Evolutionary conservation across 2,113 vertebrate species (phyloP).

Genomic region (Microcebus griseorufus): DNA sequence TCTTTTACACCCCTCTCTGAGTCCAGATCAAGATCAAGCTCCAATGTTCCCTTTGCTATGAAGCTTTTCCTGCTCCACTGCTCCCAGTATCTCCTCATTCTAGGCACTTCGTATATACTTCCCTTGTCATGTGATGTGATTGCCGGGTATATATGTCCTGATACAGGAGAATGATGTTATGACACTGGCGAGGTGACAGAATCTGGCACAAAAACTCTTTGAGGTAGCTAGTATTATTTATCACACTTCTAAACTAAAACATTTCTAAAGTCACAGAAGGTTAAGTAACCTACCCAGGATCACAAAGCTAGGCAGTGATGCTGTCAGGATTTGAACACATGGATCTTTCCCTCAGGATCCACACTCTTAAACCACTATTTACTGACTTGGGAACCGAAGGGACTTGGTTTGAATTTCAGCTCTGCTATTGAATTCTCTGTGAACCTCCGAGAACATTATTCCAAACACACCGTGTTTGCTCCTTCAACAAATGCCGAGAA

Average conservation of each 20-base stretch:
- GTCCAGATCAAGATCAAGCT: background rate
- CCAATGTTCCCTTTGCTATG: background rate
- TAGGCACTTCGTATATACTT: background rate
- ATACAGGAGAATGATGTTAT: background rate
- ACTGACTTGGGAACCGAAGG: background rate
- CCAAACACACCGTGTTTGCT: background rate
- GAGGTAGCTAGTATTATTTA: background rate
- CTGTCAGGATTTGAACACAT: background rate
- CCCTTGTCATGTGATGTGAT: background rate
- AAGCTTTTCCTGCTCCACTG: background rate
- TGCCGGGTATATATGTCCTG: background rate
- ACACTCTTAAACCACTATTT: background rate
- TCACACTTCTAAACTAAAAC: background rate
- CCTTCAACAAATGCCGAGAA: background rate
- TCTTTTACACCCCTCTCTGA: background rate
- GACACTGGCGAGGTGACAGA: no score
- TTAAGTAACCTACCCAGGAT: background rate
- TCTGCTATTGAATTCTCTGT: background rate
- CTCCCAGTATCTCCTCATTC: background rate
- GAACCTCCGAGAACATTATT: background rate
- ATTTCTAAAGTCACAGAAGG: background rate
- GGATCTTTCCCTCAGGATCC: background rate
- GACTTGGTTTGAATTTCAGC: background rate
- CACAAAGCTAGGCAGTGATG: background rate
- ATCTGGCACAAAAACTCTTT: background rate